phyloP scores from a whole-genome alignment of 2,888 invertebrate species.

The Ethmia dodecea region DNA sequence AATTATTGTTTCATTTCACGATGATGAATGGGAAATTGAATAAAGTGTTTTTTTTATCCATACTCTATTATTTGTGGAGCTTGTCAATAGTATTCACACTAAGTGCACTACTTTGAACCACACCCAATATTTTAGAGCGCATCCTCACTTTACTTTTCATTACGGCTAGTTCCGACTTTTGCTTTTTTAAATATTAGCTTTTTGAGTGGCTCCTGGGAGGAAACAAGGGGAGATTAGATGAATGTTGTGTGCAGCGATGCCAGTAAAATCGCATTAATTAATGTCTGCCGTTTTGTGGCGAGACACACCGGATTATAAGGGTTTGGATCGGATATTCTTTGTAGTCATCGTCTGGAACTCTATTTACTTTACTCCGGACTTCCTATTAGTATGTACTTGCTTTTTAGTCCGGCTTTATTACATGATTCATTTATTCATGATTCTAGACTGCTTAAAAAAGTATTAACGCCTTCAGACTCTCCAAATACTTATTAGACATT shows the following conservation, averaged over 20 bases:
- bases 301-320: background rate
- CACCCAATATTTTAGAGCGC: constrained; percentile 5
- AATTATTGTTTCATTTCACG: no score
- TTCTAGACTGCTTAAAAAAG: no score
- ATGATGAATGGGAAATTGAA: no score
- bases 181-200: constrained; percentile 18
- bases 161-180: constrained; percentile 27
- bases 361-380: background rate
- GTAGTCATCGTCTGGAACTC: background rate
- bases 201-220: constrained; percentile 41
- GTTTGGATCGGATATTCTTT: constrained; percentile 1
- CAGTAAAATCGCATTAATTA: constrained; percentile 41
- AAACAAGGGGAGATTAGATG: constrained; percentile 57
- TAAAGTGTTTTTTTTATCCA: no score
- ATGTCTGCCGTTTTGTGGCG: constrained; percentile 16
- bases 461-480: no score
- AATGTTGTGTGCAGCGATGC: constrained; percentile 26
- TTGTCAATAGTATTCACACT: no score
- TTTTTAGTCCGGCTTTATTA: no score
- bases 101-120: no score
- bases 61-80: no score
- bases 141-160: constrained; percentile 15
- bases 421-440: no score
- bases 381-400: background rate
- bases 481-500: no score